Evolutionary conservation across 2,888 invertebrate genomes (phyloP).

Genomic region (Acholoe squamosa): DNA sequence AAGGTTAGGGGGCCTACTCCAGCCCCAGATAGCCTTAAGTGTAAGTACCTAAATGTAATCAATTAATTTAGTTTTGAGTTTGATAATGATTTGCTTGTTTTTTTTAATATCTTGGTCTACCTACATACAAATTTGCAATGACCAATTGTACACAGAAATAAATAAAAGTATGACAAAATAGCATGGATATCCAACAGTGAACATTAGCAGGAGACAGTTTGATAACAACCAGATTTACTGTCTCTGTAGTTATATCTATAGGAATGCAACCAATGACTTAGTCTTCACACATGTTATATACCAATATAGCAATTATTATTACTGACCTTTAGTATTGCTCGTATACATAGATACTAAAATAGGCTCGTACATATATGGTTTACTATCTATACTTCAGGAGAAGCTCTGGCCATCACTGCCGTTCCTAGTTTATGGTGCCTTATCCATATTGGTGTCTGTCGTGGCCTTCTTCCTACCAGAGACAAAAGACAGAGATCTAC

Average conservation of each 20-base stretch:
- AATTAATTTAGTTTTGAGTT: too few relatives aligned
- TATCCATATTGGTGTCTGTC: conserved; percentile 24
- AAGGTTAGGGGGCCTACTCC: conserved; percentile 15
- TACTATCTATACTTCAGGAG: too few relatives aligned
- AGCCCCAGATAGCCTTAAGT: conserved; percentile 37
- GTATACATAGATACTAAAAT: background rate
- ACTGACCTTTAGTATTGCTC: background rate
- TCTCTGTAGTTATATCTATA: too few relatives aligned
- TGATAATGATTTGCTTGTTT: too few relatives aligned
- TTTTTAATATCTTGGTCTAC: too few relatives aligned
- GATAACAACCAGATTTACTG: too few relatives aligned
- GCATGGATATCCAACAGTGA: too few relatives aligned
- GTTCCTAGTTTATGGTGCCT: conserved; percentile 49
- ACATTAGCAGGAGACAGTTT: too few relatives aligned
- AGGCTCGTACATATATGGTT: background rate
- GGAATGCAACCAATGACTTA: background rate
- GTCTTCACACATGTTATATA: background rate
- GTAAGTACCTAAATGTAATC: too few relatives aligned
- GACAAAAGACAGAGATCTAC: conserved; percentile 38
- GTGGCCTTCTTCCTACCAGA: conserved; percentile 56
- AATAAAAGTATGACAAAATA: too few relatives aligned
- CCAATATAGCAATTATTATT: background rate
- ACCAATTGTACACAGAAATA: too few relatives aligned
- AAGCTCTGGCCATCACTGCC: conserved; percentile 48
- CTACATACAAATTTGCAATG: too few relatives aligned